phyloP scores from a whole-genome alignment of 1,140 invertebrate genomes.

The Cheumatopsyche charites region DNA sequence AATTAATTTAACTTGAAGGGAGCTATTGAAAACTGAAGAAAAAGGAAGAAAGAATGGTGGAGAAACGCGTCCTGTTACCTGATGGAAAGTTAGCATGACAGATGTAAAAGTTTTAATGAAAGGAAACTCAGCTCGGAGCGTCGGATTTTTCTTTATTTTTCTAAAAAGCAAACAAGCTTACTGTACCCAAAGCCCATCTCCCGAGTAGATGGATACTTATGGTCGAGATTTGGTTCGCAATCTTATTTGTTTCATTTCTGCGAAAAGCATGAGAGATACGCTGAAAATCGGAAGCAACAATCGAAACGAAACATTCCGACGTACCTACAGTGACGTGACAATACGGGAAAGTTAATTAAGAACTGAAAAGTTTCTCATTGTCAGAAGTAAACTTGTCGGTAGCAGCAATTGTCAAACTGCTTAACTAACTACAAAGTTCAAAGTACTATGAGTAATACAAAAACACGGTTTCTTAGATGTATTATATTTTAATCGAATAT shows the following conservation, averaged over 20 bases:
- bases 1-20: slow-evolving; percentile 18
- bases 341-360: too few relatives aligned
- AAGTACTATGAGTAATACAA: too few relatives aligned
- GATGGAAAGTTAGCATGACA: slow-evolving; percentile 33
- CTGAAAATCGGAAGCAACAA: too few relatives aligned
- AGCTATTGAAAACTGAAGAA: background rate
- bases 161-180: slow-evolving; percentile 23
- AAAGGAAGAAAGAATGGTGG: slow-evolving; percentile 15
- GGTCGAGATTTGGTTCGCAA: background rate
- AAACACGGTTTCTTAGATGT: too few relatives aligned
- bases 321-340: too few relatives aligned
- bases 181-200: background rate
- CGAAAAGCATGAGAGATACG: background rate
- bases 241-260: background rate
- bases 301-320: too few relatives aligned
- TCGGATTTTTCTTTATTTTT: slow-evolving; percentile 23
- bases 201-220: background rate
- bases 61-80: slow-evolving; percentile 17
- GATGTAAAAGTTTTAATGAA: slow-evolving; percentile 49
- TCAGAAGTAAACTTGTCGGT: too few relatives aligned
- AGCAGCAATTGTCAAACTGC: too few relatives aligned
- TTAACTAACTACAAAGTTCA: too few relatives aligned
- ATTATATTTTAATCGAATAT: too few relatives aligned
- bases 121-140: slow-evolving; percentile 39
- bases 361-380: too few relatives aligned